Evolutionary conservation across 1,140 invertebrate genomes (phyloP).

Genomic region (Danaus melanippus): DNA sequence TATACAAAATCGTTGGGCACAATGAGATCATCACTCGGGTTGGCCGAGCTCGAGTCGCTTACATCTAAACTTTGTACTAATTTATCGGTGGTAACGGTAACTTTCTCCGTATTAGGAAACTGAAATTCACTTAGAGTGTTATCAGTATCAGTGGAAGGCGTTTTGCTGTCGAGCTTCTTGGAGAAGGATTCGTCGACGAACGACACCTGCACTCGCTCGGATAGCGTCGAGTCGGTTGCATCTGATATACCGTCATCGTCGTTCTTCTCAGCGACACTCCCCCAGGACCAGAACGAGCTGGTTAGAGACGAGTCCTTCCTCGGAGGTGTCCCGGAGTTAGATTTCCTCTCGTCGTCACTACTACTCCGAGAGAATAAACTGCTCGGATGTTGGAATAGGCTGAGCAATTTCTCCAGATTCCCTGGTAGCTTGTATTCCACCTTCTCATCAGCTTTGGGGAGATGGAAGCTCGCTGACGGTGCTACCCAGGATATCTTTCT

Average conservation of each 20-base stretch:
- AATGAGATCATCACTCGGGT: constrained; percentile 49
- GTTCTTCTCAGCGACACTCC: constrained; percentile 40
- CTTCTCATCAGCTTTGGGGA: constrained; percentile 53
- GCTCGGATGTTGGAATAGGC: constrained; percentile 72
- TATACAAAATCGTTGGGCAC: constrained; percentile 50
- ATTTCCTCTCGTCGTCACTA: constrained; percentile 52
- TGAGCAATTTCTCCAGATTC: constrained; percentile 72
- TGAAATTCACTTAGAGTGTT: constrained; percentile 63
- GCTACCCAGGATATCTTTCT: constrained; percentile 74
- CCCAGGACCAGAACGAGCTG: constrained; percentile 68
- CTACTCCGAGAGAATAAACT: constrained; percentile 66
- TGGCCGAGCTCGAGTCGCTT: constrained; percentile 41
- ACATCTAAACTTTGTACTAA: constrained; percentile 71
- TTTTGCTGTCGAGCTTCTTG: constrained; percentile 60
- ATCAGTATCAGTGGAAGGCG: constrained; percentile 60
- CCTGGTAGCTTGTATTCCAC: constrained; percentile 57
- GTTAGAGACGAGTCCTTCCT: constrained; percentile 58
- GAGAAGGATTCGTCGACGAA: constrained; percentile 64
- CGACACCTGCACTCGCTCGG: constrained; percentile 58
- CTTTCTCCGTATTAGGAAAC: constrained; percentile 35
- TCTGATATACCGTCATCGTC: constrained; percentile 49
- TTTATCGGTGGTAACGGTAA: constrained; percentile 65
- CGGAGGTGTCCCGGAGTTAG: constrained; percentile 53
- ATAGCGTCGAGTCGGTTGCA: constrained; percentile 56
- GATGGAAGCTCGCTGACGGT: constrained; percentile 55